A percentile compares a stretch with the other conserved stretches of the same genome.
Evolutionary conservation across 2,113 vertebrate species (phyloP).

Genomic region (Physeter macrocephalus): DNA sequence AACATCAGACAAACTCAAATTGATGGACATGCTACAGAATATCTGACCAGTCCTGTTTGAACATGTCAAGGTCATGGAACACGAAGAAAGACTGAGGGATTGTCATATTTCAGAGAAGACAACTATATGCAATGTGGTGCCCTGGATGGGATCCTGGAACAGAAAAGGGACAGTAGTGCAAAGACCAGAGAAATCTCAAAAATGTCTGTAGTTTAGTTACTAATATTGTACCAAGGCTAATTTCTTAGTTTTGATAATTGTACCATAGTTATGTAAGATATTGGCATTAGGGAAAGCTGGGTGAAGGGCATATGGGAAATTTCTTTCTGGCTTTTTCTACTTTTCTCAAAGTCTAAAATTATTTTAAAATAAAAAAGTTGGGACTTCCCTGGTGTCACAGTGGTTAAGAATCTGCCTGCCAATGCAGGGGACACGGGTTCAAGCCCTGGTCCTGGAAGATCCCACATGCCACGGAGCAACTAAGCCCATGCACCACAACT

Average conservation of each 20-base stretch:
- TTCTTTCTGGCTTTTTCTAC: background rate
- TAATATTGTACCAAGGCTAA: background rate
- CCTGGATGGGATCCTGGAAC: background rate
- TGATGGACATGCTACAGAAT: background rate
- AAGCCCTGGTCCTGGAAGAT: too few relatives aligned
- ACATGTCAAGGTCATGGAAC: background rate
- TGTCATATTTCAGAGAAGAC: background rate
- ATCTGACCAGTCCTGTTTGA: background rate
- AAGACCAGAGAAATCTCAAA: background rate
- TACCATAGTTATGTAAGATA: background rate
- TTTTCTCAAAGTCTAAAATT: conserved; percentile 8
- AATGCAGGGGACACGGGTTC: too few relatives aligned
- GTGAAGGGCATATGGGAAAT: background rate
- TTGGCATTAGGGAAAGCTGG: background rate
- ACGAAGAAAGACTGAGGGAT: background rate
- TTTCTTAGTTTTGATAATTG: background rate
- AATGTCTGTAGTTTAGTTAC: background rate
- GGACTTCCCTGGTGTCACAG: too few relatives aligned
- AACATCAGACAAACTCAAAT: background rate
- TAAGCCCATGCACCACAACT: too few relatives aligned
- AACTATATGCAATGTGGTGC: too few relatives aligned
- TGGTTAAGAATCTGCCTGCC: too few relatives aligned
- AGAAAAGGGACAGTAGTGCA: background rate
- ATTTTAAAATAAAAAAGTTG: background rate
- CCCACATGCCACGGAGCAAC: too few relatives aligned